Evolutionary conservation across 2,113 vertebrate genomes (phyloP).

Genomic region (Micronycteris hirsuta): DNA sequence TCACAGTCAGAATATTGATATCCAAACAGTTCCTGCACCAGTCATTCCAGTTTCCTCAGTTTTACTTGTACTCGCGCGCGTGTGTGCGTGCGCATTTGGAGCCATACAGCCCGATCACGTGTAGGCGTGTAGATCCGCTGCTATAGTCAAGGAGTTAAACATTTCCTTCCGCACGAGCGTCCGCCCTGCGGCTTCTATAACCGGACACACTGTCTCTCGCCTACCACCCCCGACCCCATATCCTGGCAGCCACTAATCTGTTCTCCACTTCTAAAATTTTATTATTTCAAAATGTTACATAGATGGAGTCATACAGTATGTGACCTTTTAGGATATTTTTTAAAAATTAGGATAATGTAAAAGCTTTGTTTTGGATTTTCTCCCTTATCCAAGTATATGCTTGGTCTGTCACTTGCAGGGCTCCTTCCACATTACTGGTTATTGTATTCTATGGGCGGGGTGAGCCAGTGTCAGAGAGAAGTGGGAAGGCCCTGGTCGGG

Average conservation of each 20-base stretch:
- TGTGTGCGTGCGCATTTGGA: no score
- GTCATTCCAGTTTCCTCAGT: neutral
- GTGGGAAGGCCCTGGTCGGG: neutral
- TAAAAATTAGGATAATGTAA: neutral
- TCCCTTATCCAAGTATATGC: neutral
- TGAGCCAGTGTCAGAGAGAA: neutral
- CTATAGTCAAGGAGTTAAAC: neutral
- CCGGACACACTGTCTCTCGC: neutral
- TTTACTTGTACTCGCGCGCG: neutral
- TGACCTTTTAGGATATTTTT: neutral
- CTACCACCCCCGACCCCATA: neutral
- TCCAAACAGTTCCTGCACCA: neutral
- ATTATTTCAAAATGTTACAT: neutral
- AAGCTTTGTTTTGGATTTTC: neutral
- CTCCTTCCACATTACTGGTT: neutral
- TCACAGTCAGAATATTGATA: neutral
- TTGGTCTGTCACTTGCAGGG: neutral
- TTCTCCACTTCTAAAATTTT: neutral
- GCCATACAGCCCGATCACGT: neutral
- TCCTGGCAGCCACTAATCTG: neutral
- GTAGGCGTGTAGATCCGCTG: neutral
- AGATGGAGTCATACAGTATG: neutral
- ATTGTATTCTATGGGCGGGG: neutral
- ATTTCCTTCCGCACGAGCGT: neutral
- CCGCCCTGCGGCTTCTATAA: neutral